A percentile compares a stretch with the other conserved stretches of the same genome.
Conservation (phyloP, 2,888 invertebrate genomes). For the Odontomyia ornata region DNA sequence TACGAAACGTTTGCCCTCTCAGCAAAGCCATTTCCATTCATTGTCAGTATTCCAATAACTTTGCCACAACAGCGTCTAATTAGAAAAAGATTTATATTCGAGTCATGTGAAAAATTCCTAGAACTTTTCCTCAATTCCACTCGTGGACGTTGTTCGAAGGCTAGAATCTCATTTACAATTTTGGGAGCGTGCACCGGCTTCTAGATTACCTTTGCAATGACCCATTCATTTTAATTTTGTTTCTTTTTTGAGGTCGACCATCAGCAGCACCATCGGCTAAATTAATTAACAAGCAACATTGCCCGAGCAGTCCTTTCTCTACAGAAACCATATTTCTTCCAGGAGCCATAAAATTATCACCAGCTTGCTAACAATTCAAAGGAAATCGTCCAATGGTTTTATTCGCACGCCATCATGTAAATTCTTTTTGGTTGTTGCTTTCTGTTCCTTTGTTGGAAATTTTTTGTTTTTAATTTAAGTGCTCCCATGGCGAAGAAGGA, state of each 20-base stretch:
- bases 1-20: background rate
- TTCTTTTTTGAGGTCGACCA: background rate
- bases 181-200: background rate
- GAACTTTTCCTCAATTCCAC: background rate
- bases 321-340: slow-evolving; percentile 27
- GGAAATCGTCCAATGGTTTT: slow-evolving; percentile 21
- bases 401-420: slow-evolving; percentile 32
- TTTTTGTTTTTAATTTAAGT: background rate
- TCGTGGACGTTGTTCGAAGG: background rate
- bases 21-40: too few species aligned
- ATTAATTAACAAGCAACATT: slow-evolving; percentile 36
- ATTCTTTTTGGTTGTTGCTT: background rate
- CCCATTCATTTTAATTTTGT: slow-evolving; percentile 29
- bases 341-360: slow-evolving; percentile 38
- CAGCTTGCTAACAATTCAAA: slow-evolving; percentile 11
- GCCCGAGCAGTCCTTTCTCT: background rate
- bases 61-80: background rate
- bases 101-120: background rate
- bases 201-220: slow-evolving; percentile 4
- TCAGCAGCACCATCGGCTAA: background rate
- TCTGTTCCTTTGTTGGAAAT: background rate
- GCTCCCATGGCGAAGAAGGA: background rate
- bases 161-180: background rate
- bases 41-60: background rate
- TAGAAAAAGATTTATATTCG: background rate